Base-by-base conservation (phyloP, 2,888 invertebrate species). In the Trypoxylon attenuatum region DNA sequence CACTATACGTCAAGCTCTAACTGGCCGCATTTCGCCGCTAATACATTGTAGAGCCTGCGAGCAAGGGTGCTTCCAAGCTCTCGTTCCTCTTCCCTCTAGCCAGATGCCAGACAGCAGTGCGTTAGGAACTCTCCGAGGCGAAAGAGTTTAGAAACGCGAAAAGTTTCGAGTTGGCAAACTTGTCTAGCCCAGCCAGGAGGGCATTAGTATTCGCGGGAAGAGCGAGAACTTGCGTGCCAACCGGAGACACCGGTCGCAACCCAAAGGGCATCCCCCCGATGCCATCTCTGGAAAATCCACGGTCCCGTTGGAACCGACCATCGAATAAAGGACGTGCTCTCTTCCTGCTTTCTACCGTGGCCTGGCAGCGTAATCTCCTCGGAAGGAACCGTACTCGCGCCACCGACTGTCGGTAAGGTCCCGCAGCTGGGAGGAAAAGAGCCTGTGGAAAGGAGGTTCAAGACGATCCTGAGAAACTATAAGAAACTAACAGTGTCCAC, bases 361-460 rank as follows among this genome's bases (percentile, higher is more conserved):
- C 25, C 41, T 53, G 55, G 33, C 25, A 19, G 39, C 25, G 13
- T 10, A 13, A 4, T 33, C 13, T 33, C 33, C 43, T 27, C 52
- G 46, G 55, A 45, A 57, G 63, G 72, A 64, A 42, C 10, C n/a
- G n/a, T 33, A 13, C 50, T 42, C 39, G 18, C 29, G 6, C 41
- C 43, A 73, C 73, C 73, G 56, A 45, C 73, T 16, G 73, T 73
- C 73, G 73, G 73, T 75, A 73, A 74, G 53, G 50, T 49, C 46
- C 49, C 56, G 4, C n/a, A n/a, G n/a, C n/a, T n/a, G n/a, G n/a
- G n/a, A n/a, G n/a, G n/a, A n/a, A n/a, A n/a, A n/a, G n/a, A n/a
- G n/a, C n/a, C n/a, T n/a, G n/a, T n/a, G n/a, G n/a, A n/a, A n/a
- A n/a, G n/a, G n/a, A n/a, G n/a, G n/a, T n/a, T n/a, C n/a, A n/a